phyloP scores from a whole-genome alignment of 2,888 invertebrate genomes.

The Chymomyza procnemis region DNA sequence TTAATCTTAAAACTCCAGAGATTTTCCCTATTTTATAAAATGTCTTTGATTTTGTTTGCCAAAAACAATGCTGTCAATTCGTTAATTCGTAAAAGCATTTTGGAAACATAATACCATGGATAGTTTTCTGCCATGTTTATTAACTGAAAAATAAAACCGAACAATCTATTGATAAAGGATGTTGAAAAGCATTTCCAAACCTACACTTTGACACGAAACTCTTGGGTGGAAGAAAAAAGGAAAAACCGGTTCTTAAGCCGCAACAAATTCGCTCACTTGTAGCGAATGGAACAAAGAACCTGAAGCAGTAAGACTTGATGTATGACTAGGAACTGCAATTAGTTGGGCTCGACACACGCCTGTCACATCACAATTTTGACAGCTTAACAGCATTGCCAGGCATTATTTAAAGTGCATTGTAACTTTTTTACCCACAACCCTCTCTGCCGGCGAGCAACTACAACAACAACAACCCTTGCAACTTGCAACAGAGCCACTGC shows the following conservation, averaged over 20 bases:
- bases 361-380: constrained; percentile 58
- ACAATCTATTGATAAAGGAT: neutral
- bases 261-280: neutral
- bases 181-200: constrained; percentile 1
- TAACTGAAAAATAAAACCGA: neutral
- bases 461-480: constrained; percentile 52
- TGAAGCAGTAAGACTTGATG: neutral
- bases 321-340: constrained; percentile 55
- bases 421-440: constrained; percentile 1
- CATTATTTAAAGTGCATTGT: neutral
- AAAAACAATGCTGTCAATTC: neutral
- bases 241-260: neutral
- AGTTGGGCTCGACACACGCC: constrained; percentile 59
- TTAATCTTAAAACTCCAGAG: neutral
- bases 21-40: neutral
- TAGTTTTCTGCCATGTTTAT: neutral
- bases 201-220: neutral
- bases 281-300: neutral
- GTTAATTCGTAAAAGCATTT: neutral
- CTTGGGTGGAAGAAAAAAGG: neutral
- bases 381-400: constrained; percentile 44
- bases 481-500: constrained; percentile 64
- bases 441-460: neutral
- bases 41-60: neutral
- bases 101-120: neutral